Percentiles rank a stretch among this genome's conserved stretches.
phyloP scores from a whole-genome alignment of 2,797 vertebrate species.

The Chanos chanos region DNA sequence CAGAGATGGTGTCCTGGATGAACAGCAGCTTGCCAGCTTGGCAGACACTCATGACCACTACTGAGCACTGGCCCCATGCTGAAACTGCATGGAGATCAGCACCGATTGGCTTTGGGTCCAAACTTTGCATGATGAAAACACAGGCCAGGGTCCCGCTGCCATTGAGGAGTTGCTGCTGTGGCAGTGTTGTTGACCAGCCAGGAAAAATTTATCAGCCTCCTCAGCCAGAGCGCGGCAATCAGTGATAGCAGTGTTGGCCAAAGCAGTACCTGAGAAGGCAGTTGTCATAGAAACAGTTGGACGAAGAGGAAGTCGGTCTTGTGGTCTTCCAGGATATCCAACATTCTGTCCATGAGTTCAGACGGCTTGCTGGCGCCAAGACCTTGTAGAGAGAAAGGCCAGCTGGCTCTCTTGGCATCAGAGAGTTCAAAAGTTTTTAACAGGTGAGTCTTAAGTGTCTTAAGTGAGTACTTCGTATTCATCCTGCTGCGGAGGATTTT shows the following conservation, averaged over 20 bases:
- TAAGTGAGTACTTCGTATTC: not conserved
- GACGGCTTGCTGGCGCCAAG: constrained; percentile 9
- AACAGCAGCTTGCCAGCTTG: too few species aligned
- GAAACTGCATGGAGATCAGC: constrained; percentile 6
- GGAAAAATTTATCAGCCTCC: not conserved
- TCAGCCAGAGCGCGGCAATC: not conserved
- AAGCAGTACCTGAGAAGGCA: too few species aligned
- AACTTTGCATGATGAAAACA: constrained; percentile 27
- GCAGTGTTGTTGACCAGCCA: not conserved
- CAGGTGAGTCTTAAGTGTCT: not conserved
- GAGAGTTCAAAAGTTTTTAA: constrained; percentile 12
- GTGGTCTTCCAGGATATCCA: constrained; percentile 11
- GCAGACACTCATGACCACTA: too few species aligned
- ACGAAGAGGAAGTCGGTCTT: constrained; percentile 4
- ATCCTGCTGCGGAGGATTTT: not conserved
- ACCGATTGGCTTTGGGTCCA: constrained; percentile 16
- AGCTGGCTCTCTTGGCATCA: not conserved
- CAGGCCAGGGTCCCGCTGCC: not conserved
- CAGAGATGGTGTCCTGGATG: too few species aligned
- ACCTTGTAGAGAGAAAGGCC: constrained; percentile 1
- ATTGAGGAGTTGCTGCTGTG: not conserved
- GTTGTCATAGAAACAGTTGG: too few species aligned
- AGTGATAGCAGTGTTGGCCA: constrained; percentile 18
- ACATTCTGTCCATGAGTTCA: constrained; percentile 14
- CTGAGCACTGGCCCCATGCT: too few species aligned